A percentile compares a stretch with the other conserved stretches of the same genome.
Conservation (phyloP, 2,797 vertebrate genomes). For the Micrastur ruficollis region DNA sequence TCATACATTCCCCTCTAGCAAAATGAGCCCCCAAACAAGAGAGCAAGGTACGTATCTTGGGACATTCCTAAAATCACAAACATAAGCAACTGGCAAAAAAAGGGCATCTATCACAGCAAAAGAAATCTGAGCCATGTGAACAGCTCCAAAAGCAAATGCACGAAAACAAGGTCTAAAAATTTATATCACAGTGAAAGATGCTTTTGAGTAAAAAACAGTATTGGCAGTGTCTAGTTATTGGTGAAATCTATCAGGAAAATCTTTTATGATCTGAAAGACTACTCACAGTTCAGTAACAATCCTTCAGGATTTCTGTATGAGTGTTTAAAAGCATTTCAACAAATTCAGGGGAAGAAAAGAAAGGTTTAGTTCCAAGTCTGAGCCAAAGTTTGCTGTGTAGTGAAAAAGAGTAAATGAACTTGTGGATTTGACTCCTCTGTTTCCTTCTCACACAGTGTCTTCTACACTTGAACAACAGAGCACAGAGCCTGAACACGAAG, state of each 20-base stretch:
- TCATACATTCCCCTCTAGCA: background rate
- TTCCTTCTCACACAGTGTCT: conserved; percentile 20
- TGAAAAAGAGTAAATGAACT: conserved; percentile 32
- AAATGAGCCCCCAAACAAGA: background rate
- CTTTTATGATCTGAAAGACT: background rate
- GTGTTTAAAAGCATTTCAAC: background rate
- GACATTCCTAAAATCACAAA: background rate
- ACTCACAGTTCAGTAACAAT: background rate
- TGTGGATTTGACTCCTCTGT: conserved; percentile 23
- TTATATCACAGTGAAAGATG: background rate
- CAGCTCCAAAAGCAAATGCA: background rate
- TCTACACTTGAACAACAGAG: conserved; percentile 51
- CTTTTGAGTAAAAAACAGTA: background rate
- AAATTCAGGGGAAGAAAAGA: background rate
- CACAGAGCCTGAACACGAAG: conserved; percentile 38
- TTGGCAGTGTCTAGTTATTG: background rate
- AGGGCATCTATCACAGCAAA: background rate
- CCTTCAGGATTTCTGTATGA: background rate
- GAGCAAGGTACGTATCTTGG: fast-evolving
- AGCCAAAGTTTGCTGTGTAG: conserved; percentile 29
- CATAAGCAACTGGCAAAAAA: background rate
- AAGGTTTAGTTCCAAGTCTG: background rate
- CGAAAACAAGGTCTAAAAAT: background rate
- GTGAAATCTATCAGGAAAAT: background rate
- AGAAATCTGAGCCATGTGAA: background rate